Base-by-base conservation (phyloP, 2,888 invertebrate genomes). In the Octodonta nipae region DNA sequence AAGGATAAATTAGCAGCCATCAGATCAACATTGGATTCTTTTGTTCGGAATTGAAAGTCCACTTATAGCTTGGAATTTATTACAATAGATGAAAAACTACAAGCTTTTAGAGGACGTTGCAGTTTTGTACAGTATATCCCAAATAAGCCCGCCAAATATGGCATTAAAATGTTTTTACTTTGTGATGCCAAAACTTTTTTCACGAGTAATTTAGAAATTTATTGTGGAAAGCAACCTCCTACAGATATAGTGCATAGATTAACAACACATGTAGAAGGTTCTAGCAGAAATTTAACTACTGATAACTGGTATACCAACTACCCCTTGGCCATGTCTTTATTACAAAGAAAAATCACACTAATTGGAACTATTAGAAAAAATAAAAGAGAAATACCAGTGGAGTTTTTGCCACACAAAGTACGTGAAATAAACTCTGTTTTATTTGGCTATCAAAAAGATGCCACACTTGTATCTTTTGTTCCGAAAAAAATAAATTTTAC, bases 21-120 rank as follows among this genome's bases (percentile, higher is more conserved):
- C n/a, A n/a, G n/a, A n/a, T n/a, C n/a, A n/a, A n/a, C n/a, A n/a
- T n/a, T n/a, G n/a, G n/a, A n/a, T n/a, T n/a, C n/a, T n/a, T n/a
- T n/a, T n/a, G n/a, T n/a, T n/a, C n/a, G n/a, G n/a, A n/a, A n/a
- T n/a, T n/a, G n/a, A n/a, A n/a, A n/a, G n/a, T n/a, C n/a, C n/a
- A n/a, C n/a, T n/a, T n/a, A n/a, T n/a, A n/a, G n/a, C n/a, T n/a
- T n/a, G n/a, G 20, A 20, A 20, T 20, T 20, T 20, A n/a, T 20
- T 20, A 20, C 20, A 20, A 20, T 20, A 20, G 20, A 20, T 20
- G 20, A 20, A n/a, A 20, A 7, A n/a, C n/a, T 20, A 20, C n/a
- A 20, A 7, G 6, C 20, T 6, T 20, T 20, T n/a, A 20, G 20
- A 20, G 20, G 20, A 20, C 20, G 20, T 7, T 20, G 20, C n/a